Evolutionary conservation across 2,797 vertebrate genomes (phyloP).

Genomic region (Scleropages formosus): DNA sequence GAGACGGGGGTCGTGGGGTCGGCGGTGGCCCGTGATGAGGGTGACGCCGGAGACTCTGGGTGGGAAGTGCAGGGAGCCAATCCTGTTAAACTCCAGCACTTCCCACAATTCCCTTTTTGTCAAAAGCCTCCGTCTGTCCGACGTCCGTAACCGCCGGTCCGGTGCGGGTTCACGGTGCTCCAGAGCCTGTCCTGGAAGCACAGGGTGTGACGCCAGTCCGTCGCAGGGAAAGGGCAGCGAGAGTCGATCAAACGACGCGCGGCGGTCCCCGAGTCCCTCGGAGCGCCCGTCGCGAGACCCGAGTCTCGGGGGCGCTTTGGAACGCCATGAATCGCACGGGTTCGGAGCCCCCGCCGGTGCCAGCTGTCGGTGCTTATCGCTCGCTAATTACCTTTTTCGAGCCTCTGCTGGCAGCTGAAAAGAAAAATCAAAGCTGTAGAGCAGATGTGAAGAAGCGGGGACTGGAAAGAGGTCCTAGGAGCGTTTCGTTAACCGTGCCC

Average conservation of each 20-base stretch:
- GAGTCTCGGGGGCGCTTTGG: background rate
- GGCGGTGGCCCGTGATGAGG: background rate
- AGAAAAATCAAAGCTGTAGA: conserved; percentile 6
- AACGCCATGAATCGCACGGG: background rate
- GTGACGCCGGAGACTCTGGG: background rate
- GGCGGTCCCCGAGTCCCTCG: background rate
- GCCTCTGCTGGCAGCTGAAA: background rate
- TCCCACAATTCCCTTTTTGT: no score
- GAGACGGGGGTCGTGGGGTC: background rate
- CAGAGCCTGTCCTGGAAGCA: no score
- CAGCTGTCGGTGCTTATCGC: background rate
- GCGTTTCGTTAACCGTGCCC: background rate
- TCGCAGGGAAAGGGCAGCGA: no score
- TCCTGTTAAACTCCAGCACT: no score
- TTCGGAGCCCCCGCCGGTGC: background rate
- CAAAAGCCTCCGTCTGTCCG: no score
- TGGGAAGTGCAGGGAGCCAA: no score
- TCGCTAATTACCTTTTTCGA: background rate
- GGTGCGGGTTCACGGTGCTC: no score
- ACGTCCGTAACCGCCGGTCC: no score
- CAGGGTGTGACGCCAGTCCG: no score
- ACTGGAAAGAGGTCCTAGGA: no score
- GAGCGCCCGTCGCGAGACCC: no score
- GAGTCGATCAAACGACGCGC: background rate
- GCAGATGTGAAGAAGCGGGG: conserved; percentile 10